A percentile compares a stretch with the other conserved stretches of the same genome.
These are phyloP conservation scores for Himalopsyche tibetana DNA, from an alignment of 2,888 invertebrate species.

Conservation along the genomic window DNA sequence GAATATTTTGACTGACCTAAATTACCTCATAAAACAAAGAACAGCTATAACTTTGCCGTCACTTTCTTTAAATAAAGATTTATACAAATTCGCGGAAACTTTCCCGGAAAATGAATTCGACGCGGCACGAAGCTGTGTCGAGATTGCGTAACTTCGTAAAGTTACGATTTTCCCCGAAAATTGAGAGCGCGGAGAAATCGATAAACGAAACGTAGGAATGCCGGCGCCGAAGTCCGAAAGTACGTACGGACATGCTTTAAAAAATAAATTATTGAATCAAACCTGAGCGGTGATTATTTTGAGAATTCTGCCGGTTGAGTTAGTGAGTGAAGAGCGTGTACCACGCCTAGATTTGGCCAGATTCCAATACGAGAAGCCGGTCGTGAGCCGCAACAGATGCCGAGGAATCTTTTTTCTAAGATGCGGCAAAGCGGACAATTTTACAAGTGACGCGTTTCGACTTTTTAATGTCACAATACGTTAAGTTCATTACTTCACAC, in stretches of 20 bases:
- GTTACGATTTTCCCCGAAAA: slow-evolving; percentile 5
- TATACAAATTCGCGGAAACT: background rate
- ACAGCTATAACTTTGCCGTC: background rate
- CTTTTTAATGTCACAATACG: background rate
- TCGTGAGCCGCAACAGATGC: slow-evolving; percentile 28
- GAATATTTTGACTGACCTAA: background rate
- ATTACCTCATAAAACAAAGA: slow-evolving; percentile 10
- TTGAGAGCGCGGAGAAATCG: background rate
- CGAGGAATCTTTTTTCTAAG: background rate
- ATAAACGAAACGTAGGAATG: background rate
- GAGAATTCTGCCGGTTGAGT: slow-evolving; percentile 39
- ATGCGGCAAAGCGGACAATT: background rate
- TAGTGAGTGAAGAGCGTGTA: slow-evolving; percentile 10
- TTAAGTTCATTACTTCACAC: background rate
- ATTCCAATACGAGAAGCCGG: slow-evolving; percentile 54
- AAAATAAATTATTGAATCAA: slow-evolving; percentile 2
- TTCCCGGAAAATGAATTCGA: slow-evolving; percentile 2
- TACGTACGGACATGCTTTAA: background rate
- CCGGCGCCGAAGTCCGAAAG: slow-evolving; percentile 2
- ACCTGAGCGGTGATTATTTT: slow-evolving; percentile 36
- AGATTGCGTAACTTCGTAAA: slow-evolving; percentile 9
- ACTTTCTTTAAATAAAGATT: slow-evolving; percentile 21
- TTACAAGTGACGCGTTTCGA: background rate
- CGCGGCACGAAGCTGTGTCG: background rate
- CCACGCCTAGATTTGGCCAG: slow-evolving; percentile 60